Percentiles rank a stretch among this genome's conserved stretches.
phyloP scores from a whole-genome alignment of 1,140 invertebrate species.

The Anadara kagoshimensis region DNA sequence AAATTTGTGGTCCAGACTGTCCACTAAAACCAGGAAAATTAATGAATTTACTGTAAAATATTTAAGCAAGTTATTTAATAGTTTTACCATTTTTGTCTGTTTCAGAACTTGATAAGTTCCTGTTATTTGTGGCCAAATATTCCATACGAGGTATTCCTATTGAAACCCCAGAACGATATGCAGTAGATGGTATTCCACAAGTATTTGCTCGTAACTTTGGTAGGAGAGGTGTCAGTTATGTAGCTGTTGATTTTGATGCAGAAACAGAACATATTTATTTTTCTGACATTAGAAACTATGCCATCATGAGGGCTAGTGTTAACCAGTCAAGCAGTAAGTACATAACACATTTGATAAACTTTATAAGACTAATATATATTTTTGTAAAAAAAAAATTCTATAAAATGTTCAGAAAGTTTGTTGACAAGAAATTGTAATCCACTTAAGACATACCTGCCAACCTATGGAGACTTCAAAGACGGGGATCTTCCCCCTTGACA shows the following conservation, averaged over 20 bases:
- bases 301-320: conserved; percentile 92
- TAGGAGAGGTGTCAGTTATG: conserved; percentile 86
- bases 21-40: too few relatives aligned
- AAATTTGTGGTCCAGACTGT: too few relatives aligned
- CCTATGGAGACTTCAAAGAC: too few relatives aligned
- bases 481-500: too few relatives aligned
- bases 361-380: too few relatives aligned
- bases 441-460: too few relatives aligned
- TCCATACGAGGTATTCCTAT: conserved; percentile 97
- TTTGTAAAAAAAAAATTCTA: too few relatives aligned
- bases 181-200: conserved; percentile 89
- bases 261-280: conserved; percentile 94
- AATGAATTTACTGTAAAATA: too few relatives aligned
- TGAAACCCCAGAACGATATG: conserved; percentile 78
- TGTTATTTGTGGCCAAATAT: conserved; percentile 97
- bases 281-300: conserved; percentile 97
- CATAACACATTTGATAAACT: too few relatives aligned
- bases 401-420: too few relatives aligned
- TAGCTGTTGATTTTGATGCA: conserved; percentile 97
- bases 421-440: too few relatives aligned
- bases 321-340: conserved; percentile 75
- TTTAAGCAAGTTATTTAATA: too few relatives aligned
- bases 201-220: conserved; percentile 80
- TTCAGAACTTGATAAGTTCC: conserved; percentile 88
- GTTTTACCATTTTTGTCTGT: conserved; percentile 38